These are phyloP conservation scores for Tympanoctomys barrerae DNA, from an alignment of 2,797 vertebrate genomes.

Conservation along the genomic window DNA sequence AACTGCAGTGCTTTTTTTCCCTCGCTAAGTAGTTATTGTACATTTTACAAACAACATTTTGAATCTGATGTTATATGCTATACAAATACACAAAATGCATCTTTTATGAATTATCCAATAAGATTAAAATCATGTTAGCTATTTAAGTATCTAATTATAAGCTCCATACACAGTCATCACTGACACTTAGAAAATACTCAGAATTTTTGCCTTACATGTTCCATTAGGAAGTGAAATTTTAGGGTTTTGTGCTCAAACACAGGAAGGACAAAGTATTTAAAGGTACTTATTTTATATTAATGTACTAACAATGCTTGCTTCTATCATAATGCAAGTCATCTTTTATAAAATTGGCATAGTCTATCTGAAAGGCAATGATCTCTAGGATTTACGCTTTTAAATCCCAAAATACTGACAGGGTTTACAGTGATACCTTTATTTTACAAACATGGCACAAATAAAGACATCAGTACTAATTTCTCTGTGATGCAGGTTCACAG, in stretches of 20 bases:
- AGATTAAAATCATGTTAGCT: conserved; percentile 48
- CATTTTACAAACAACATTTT: neutral
- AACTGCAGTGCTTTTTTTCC: conserved; percentile 9
- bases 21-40: conserved; percentile 13
- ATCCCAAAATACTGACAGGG: conserved; percentile 33
- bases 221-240: neutral
- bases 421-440: conserved; percentile 39
- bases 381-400: conserved; percentile 43
- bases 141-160: conserved; percentile 40
- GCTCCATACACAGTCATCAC: neutral
- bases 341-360: neutral
- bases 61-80: conserved; percentile 2
- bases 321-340: neutral
- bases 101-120: conserved; percentile 20
- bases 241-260: neutral
- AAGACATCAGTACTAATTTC: conserved; percentile 57
- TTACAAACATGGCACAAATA: neutral
- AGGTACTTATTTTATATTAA: conserved; percentile 35
- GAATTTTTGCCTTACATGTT: conserved; percentile 21
- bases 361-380: conserved; percentile 30
- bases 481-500: neutral
- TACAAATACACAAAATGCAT: neutral
- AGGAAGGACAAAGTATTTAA: neutral
- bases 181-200: neutral
- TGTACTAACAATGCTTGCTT: neutral